phyloP scores from a whole-genome alignment of 2,113 vertebrate species.

The Halcyon senegalensis region DNA sequence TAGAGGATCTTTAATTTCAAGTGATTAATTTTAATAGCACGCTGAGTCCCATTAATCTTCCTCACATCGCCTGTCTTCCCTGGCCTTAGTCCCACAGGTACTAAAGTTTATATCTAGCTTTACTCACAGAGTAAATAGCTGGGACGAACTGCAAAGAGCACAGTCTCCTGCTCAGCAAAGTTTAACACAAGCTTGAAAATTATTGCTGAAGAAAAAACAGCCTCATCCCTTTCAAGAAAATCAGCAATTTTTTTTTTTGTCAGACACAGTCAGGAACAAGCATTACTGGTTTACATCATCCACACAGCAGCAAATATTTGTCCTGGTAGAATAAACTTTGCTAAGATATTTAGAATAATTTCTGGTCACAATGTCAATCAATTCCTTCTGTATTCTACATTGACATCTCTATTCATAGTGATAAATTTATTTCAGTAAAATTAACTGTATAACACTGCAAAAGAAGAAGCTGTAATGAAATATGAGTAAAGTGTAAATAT shows the following conservation, averaged over 20 bases:
- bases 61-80: not conserved
- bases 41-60: not conserved
- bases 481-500: not conserved
- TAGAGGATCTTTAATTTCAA: slow-evolving; percentile 23
- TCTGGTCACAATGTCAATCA: not conserved
- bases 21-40: slow-evolving; percentile 12
- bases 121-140: not conserved
- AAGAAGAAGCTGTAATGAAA: not conserved
- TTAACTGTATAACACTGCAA: not conserved
- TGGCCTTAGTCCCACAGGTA: not conserved
- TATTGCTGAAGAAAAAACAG: not conserved
- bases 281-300: not conserved
- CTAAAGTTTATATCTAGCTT: not conserved
- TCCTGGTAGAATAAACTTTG: not conserved
- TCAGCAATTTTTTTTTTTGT: not conserved
- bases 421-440: not conserved
- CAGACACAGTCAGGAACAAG: not conserved
- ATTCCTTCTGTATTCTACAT: not conserved
- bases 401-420: not conserved
- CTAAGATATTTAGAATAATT: not conserved
- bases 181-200: not conserved
- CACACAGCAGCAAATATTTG: not conserved
- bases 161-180: not conserved
- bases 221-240: not conserved
- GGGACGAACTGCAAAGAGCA: not conserved